Evolutionary conservation across 2,797 vertebrate species (phyloP).

Genomic region (Lepilemur ruficaudatus): DNA sequence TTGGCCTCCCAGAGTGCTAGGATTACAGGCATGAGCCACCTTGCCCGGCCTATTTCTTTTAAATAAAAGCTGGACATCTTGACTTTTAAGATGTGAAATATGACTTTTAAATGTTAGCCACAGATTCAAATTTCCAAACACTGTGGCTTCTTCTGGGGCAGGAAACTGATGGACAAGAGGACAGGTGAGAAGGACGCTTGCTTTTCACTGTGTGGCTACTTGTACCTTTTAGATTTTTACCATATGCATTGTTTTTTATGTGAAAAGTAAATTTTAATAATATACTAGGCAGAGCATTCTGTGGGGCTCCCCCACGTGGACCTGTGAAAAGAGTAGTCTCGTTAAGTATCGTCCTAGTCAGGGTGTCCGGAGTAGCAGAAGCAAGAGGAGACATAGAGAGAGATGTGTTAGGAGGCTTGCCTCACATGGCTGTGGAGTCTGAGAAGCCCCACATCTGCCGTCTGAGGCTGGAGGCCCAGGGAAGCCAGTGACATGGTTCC

Average conservation of each 20-base stretch:
- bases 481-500: neutral
- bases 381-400: neutral
- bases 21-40: too few relatives aligned
- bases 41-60: neutral
- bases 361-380: neutral
- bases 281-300: neutral
- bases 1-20: too few relatives aligned
- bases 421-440: neutral
- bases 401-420: neutral
- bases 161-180: neutral
- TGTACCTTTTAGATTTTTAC: neutral
- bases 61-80: neutral
- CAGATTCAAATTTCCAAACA: neutral
- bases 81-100: neutral
- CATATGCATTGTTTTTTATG: neutral
- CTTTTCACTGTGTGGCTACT: neutral
- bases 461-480: neutral
- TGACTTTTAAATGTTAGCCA: neutral
- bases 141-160: neutral
- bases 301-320: accelerated
- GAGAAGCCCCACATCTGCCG: neutral
- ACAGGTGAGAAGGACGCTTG: neutral
- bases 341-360: neutral
- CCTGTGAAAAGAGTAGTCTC: neutral
- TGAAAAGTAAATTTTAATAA: neutral